Evolutionary conservation across 2,797 vertebrate genomes (phyloP).

Genomic region (Myotis vivesi): DNA sequence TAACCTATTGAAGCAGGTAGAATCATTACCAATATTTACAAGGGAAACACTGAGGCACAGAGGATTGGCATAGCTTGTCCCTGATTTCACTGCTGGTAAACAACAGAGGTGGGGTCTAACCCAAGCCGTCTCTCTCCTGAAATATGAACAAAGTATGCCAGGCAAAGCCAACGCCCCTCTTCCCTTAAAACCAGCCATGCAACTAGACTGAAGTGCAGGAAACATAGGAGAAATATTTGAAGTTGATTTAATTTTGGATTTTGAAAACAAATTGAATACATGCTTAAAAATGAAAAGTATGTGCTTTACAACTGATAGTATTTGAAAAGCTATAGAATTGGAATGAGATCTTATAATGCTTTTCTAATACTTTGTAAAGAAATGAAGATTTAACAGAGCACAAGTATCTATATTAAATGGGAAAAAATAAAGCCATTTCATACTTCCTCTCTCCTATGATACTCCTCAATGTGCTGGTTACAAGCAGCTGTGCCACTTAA

Average conservation of each 20-base stretch:
- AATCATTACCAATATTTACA: neutral
- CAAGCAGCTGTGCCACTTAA: neutral
- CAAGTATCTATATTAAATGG: neutral
- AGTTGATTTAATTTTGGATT: neutral
- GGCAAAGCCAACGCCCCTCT: neutral
- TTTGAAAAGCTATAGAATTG: neutral
- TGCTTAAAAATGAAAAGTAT: neutral
- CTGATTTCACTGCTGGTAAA: neutral
- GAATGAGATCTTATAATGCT: neutral
- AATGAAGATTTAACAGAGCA: neutral
- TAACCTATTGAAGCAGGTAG: neutral
- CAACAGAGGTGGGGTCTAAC: neutral
- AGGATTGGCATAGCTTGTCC: neutral
- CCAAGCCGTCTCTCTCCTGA: neutral
- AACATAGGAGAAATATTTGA: neutral
- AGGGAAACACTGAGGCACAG: neutral
- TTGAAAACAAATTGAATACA: neutral
- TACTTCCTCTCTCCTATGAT: neutral
- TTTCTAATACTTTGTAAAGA: neutral
- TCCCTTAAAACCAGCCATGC: neutral
- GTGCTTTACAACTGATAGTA: neutral
- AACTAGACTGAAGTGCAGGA: rapidly evolving
- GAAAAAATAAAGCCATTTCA: neutral
- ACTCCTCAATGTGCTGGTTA: neutral
- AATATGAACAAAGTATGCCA: rapidly evolving